A percentile compares a stretch with the other conserved stretches of the same genome.
Evolutionary conservation across 2,888 invertebrate species (phyloP).

Genomic region (Geotrupes spiniger): DNA sequence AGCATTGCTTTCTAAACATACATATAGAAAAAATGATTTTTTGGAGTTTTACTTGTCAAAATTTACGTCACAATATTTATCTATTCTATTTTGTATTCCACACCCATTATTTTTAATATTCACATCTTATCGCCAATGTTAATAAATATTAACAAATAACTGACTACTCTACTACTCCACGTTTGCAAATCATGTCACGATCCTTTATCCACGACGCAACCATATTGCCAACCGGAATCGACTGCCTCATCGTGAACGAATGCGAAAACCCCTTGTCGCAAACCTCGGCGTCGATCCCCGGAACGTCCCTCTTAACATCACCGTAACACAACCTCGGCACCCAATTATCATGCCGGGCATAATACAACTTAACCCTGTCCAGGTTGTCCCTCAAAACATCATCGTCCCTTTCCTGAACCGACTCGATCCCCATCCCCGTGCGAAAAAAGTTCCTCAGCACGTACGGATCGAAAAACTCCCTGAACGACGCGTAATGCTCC

Average conservation of each 20-base stretch:
- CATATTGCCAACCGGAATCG: conserved; percentile 54
- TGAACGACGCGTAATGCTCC: conserved; percentile 52
- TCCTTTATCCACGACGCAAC: conserved; percentile 41
- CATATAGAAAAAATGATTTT: no score
- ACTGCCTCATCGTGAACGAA: conserved; percentile 74
- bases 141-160: no score
- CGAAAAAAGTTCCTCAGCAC: conserved; percentile 64
- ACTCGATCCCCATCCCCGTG: conserved; percentile 78
- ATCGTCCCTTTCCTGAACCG: conserved; percentile 65
- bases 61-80: no score
- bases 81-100: no score
- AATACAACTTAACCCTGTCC: conserved; percentile 74
- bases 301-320: conserved; percentile 60
- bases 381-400: conserved; percentile 52
- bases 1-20: no score
- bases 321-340: conserved; percentile 71
- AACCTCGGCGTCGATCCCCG: conserved; percentile 59
- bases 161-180: no score
- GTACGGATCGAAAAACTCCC: conserved; percentile 58
- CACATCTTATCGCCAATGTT: no score
- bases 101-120: no score
- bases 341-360: conserved; percentile 80
- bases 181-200: no score
- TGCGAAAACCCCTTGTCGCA: conserved; percentile 65
- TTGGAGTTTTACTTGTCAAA: no score